phyloP scores from a whole-genome alignment of 2,888 invertebrate genomes.

The Parthenolecanium corni region DNA sequence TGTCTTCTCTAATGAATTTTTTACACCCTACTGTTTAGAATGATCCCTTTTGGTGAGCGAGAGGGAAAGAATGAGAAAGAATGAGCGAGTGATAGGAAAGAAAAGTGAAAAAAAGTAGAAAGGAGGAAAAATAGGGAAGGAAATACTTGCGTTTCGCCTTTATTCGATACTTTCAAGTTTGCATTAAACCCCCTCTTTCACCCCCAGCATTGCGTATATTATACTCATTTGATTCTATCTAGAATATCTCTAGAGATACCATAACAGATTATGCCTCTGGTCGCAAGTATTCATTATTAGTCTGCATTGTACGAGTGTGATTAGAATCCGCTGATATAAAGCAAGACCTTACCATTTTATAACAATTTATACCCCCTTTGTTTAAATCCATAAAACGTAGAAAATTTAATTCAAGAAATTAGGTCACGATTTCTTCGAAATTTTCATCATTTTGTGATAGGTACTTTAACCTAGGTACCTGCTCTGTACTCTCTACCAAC shows the following conservation, averaged over 20 bases:
- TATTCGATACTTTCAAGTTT: slow-evolving; percentile 8
- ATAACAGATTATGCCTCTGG: background rate
- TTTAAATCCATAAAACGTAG: background rate
- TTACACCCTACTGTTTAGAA: slow-evolving; percentile 23
- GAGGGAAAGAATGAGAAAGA: background rate
- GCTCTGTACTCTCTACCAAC: no score
- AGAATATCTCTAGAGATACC: background rate
- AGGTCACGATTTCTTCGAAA: no score
- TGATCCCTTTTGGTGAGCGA: slow-evolving; percentile 6
- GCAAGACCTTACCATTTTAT: background rate
- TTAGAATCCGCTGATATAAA: no score
- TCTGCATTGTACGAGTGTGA: background rate
- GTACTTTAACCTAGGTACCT: no score
- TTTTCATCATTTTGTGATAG: no score
- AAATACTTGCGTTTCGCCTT: slow-evolving; percentile 2
- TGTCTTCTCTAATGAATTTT: slow-evolving; percentile 29
- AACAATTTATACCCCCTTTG: background rate
- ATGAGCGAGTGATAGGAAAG: no score
- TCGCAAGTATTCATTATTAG: background rate
- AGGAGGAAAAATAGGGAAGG: background rate
- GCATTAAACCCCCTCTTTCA: background rate
- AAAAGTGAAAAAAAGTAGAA: no score
- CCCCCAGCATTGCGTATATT: background rate
- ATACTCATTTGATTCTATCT: slow-evolving; percentile 10
- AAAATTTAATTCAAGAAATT: no score